Base-by-base conservation (phyloP, 2,888 invertebrate species). In the Xestia ashworthii region DNA sequence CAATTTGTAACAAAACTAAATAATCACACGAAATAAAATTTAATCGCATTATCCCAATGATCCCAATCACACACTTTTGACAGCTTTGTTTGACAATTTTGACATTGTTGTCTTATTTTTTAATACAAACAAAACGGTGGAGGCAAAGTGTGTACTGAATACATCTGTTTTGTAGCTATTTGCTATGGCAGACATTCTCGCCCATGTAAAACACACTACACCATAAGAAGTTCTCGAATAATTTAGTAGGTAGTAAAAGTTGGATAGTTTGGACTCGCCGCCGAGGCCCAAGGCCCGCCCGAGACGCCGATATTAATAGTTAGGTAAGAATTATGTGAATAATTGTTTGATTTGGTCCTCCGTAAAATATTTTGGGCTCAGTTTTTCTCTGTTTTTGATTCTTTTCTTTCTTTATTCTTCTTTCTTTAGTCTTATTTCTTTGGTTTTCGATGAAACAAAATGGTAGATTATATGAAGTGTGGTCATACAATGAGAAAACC, bases 401-500 rank as follows among this genome's bases (percentile, higher is more conserved):
- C n/a, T n/a, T n/a, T n/a, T n/a, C n/a, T n/a, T n/a, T n/a, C n/a
- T n/a, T n/a, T n/a, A n/a, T n/a, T n/a, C n/a, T n/a, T n/a, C n/a
- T n/a, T n/a, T n/a, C n/a, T n/a, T n/a, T 32, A 3, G 19, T 11
- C 25, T 64, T 11, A 16, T 32, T 41, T 16, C 1, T 60, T 62
- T 8, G 8, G 19, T 60, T 71, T 41, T 16, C 0, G 5, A 60
- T 53, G 12, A n/a, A 69, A 14, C n/a, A 60, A 77, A 75, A 81
- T 84, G 67, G 83, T 84, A 84, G 81, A 75, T 55, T 75, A 71
- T n/a, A 12, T 1, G 44, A n/a, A 32, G 25, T 78, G 44, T 86
- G 86, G 86, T 81, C 81, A 83, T 81, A 81, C 73, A 66, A 64
- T 8, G 41, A 19, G 32, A 80, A 75, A 82, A 77, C n/a, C 81